Percentiles rank a stretch among this genome's conserved stretches.
Conservation (phyloP, 1,140 invertebrate species). For the Acromyrmex heyeri region DNA sequence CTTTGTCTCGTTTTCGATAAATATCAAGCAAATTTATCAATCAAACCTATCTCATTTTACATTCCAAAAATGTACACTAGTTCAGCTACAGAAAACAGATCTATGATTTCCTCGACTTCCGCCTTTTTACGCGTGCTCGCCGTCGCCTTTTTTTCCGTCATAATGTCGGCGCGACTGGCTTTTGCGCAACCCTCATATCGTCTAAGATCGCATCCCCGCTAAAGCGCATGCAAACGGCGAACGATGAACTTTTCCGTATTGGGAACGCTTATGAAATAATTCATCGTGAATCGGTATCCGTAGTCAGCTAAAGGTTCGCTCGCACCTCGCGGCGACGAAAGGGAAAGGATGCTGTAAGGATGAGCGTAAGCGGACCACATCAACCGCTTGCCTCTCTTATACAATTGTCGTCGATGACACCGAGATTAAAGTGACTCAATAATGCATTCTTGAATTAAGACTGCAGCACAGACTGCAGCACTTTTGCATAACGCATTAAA, state of each 20-base stretch:
- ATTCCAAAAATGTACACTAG: too few relatives aligned
- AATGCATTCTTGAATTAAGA: neutral
- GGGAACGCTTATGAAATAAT: conserved; percentile 85
- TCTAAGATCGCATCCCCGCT: conserved; percentile 48
- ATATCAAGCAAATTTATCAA: too few relatives aligned
- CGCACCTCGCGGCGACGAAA: conserved; percentile 76
- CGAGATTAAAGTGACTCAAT: neutral
- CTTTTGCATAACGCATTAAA: too few relatives aligned
- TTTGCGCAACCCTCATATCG: conserved; percentile 74
- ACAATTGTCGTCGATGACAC: neutral
- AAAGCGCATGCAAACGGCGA: conserved; percentile 70
- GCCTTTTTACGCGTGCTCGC: conserved; percentile 12
- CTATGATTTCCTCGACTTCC: conserved; percentile 4
- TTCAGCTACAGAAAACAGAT: too few relatives aligned
- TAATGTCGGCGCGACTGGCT: conserved; percentile 41
- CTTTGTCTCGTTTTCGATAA: too few relatives aligned
- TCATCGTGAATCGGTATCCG: conserved; percentile 72
- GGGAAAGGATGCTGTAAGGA: conserved; percentile 73
- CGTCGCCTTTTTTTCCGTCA: neutral
- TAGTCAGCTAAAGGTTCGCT: conserved; percentile 76
- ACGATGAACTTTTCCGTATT: conserved; percentile 83
- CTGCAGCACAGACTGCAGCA: too few relatives aligned
- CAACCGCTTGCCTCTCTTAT: neutral
- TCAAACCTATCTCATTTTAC: too few relatives aligned
- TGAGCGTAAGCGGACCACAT: conserved; percentile 35